phyloP scores from a whole-genome alignment of 2,797 vertebrate genomes.

The Danio kyathit region DNA sequence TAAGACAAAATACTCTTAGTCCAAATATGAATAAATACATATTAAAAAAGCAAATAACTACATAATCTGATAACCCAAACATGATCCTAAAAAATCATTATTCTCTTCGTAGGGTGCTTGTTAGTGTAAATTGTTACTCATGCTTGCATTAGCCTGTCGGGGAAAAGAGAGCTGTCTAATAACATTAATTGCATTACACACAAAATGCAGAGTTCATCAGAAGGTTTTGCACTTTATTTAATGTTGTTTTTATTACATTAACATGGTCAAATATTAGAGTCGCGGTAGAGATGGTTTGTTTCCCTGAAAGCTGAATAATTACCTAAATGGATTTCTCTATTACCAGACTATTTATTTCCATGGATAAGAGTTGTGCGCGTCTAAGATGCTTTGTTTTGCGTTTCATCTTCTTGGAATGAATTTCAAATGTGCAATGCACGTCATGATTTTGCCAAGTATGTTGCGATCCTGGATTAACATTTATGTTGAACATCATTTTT shows the following conservation, averaged over 20 bases:
- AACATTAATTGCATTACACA: neutral
- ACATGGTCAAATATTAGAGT: constrained; percentile 15
- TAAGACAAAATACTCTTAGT: too few relatives aligned
- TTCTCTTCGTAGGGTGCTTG: neutral
- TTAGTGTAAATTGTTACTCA: neutral
- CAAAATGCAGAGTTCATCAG: neutral
- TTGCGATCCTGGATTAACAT: too few relatives aligned
- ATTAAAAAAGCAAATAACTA: neutral
- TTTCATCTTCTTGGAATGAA: neutral
- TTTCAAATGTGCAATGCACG: neutral
- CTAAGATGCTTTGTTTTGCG: neutral
- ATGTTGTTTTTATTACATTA: neutral
- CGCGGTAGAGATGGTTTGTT: neutral
- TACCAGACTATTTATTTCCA: neutral
- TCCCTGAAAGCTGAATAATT: constrained; percentile 1
- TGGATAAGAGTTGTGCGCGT: neutral
- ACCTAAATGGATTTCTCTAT: neutral
- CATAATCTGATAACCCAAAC: neutral
- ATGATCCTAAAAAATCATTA: neutral
- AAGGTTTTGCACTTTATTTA: neutral
- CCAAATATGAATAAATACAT: neutral
- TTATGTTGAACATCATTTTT: too few relatives aligned
- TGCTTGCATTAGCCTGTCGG: neutral
- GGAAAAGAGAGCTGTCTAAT: neutral
- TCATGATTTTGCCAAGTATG: too few relatives aligned